Percentiles rank a stretch among this genome's conserved stretches.
Evolutionary conservation across 2,888 invertebrate genomes (phyloP).

Genomic region (Quadriops clusia): DNA sequence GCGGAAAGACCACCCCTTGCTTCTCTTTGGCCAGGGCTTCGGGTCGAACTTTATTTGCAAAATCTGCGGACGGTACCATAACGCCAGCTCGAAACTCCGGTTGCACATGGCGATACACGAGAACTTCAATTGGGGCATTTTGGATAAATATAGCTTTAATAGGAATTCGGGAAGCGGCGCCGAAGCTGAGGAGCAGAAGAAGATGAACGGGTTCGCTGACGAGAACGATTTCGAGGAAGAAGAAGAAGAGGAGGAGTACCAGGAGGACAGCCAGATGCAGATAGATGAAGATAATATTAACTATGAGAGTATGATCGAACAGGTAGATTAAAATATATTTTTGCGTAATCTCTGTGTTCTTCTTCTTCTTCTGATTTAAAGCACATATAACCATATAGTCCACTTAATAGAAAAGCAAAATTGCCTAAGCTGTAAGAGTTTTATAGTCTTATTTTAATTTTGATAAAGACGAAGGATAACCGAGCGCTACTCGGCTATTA

Average conservation of each 20-base stretch:
- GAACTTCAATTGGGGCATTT: slow-evolving; percentile 32
- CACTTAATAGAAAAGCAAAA: too few relatives aligned
- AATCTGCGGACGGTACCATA: slow-evolving; percentile 41
- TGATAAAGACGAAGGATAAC: too few relatives aligned
- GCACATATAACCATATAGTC: too few relatives aligned
- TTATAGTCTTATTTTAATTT: too few relatives aligned
- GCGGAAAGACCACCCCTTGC: slow-evolving; percentile 38
- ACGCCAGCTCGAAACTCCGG: slow-evolving; percentile 43
- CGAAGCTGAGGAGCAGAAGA: slow-evolving; percentile 18
- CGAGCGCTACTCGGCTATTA: too few relatives aligned
- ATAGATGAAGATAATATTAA: slow-evolving; percentile 24
- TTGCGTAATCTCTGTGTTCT: too few relatives aligned
- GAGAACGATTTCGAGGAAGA: slow-evolving; percentile 14
- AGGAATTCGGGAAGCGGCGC: slow-evolving; percentile 13
- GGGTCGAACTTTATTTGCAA: slow-evolving; percentile 47
- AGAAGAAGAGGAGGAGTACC: slow-evolving; percentile 24
- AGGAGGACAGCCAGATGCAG: slow-evolving; percentile 26
- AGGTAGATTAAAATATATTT: too few relatives aligned
- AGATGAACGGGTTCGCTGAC: slow-evolving; percentile 17
- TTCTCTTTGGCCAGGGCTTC: slow-evolving; percentile 39
- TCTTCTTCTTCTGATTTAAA: too few relatives aligned
- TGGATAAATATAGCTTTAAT: slow-evolving; percentile 17
- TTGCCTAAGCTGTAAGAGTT: too few relatives aligned
- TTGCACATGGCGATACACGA: slow-evolving; percentile 47
- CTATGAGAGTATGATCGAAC: slow-evolving; percentile 31